Evolutionary conservation across 2,113 vertebrate genomes (phyloP).

Genomic region (Sprattus sprattus): DNA sequence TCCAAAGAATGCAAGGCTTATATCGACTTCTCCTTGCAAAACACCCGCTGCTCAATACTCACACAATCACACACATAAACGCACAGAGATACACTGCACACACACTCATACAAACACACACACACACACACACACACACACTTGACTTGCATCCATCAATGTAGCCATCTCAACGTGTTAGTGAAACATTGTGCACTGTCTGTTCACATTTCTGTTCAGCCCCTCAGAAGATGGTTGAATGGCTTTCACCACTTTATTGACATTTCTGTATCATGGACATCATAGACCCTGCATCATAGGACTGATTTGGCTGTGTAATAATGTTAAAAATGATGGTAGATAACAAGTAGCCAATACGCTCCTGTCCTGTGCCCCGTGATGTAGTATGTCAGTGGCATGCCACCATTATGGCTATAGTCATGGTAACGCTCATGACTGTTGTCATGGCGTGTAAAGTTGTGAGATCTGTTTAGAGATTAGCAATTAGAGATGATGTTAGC

Average conservation of each 20-base stretch:
- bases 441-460: too few relatives aligned
- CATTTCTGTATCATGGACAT: not conserved
- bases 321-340: too few relatives aligned
- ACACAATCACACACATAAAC: not conserved
- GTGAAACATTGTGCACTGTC: not conserved
- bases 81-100: conserved; percentile 12
- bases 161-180: not conserved
- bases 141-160: not conserved
- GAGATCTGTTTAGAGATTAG: too few relatives aligned
- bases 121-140: not conserved
- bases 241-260: not conserved
- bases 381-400: too few relatives aligned
- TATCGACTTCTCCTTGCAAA: not conserved
- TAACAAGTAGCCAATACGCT: too few relatives aligned
- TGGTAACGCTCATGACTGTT: too few relatives aligned
- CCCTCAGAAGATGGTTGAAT: not conserved
- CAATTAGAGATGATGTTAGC: too few relatives aligned
- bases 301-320: too few relatives aligned
- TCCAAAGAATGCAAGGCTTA: not conserved
- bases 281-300: not conserved
- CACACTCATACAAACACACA: conserved; percentile 25
- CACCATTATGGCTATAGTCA: too few relatives aligned
- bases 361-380: too few relatives aligned
- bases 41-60: not conserved
- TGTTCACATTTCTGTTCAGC: not conserved